Percentiles rank a stretch among this genome's conserved stretches.
Conservation (phyloP, 2,113 vertebrate species). For the Leucosticte australis region DNA sequence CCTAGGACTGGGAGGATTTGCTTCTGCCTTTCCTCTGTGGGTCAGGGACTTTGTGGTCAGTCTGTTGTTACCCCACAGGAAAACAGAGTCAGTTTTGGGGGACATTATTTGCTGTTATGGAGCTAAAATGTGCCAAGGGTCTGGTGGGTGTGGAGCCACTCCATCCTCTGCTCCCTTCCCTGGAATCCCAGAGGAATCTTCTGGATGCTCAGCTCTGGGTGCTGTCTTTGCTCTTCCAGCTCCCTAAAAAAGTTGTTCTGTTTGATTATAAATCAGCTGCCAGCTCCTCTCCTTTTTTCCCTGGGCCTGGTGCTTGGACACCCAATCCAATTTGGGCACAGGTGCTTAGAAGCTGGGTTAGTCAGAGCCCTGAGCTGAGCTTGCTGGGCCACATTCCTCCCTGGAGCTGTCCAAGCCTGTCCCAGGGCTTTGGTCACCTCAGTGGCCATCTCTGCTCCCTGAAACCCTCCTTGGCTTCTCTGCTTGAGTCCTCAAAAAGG, state of each 20-base stretch:
- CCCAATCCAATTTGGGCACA: rapidly evolving
- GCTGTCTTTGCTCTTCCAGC: background rate
- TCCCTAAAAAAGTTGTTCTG: background rate
- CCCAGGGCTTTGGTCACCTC: background rate
- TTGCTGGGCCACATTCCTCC: background rate
- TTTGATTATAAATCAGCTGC: background rate
- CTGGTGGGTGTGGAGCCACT: background rate
- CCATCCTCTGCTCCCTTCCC: background rate
- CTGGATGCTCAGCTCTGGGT: background rate
- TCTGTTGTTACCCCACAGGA: background rate
- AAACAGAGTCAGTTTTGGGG: background rate
- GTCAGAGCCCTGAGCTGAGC: background rate
- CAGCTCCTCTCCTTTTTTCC: background rate
- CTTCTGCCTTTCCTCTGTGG: background rate
- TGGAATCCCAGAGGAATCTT: background rate
- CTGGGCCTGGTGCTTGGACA: background rate
- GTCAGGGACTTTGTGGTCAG: background rate
- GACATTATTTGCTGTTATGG: background rate
- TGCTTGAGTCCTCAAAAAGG: background rate
- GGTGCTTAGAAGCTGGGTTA: background rate
- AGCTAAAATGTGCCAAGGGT: background rate
- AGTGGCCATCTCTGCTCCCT: background rate
- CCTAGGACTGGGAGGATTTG: background rate
- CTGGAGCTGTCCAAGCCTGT: background rate
- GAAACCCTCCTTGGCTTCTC: background rate